These are phyloP conservation scores for Leucopsar rothschildi DNA, from an alignment of 2,113 vertebrate genomes.

Conservation along the genomic window DNA sequence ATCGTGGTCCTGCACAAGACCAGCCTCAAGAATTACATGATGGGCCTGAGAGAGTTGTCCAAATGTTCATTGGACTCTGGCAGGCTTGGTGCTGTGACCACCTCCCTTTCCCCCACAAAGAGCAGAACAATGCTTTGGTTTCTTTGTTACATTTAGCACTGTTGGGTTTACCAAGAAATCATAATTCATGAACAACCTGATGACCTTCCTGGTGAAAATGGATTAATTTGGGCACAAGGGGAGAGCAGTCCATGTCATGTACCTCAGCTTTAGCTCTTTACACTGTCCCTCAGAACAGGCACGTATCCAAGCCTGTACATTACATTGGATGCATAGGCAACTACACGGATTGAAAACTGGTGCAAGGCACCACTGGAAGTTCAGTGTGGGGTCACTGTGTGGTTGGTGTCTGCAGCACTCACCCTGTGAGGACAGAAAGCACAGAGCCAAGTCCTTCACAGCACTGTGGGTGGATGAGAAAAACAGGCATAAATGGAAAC, in stretches of 20 bases:
- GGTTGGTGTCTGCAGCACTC: not conserved
- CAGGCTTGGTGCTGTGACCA: not conserved
- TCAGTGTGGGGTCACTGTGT: not conserved
- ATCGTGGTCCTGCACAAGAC: not conserved
- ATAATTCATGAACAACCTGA: not conserved
- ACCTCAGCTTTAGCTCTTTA: not conserved
- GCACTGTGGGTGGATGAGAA: not conserved
- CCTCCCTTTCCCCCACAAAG: not conserved
- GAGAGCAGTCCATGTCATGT: accelerated
- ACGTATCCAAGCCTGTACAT: too few species aligned
- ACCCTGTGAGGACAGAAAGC: not conserved
- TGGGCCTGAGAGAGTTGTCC: not conserved
- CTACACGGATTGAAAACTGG: accelerated
- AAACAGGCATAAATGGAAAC: not conserved
- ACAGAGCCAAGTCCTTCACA: not conserved
- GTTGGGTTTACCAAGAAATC: not conserved
- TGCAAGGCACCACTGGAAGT: not conserved
- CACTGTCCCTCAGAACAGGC: not conserved
- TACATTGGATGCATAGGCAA: accelerated
- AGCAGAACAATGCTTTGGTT: not conserved
- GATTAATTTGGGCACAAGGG: not conserved
- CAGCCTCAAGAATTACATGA: not conserved
- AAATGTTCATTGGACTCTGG: not conserved
- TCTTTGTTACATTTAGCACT: not conserved
- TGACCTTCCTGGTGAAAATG: accelerated